A percentile compares a stretch with the other conserved stretches of the same genome.
phyloP scores from a whole-genome alignment of 2,797 vertebrate species.

The Sebastes trivittatus region DNA sequence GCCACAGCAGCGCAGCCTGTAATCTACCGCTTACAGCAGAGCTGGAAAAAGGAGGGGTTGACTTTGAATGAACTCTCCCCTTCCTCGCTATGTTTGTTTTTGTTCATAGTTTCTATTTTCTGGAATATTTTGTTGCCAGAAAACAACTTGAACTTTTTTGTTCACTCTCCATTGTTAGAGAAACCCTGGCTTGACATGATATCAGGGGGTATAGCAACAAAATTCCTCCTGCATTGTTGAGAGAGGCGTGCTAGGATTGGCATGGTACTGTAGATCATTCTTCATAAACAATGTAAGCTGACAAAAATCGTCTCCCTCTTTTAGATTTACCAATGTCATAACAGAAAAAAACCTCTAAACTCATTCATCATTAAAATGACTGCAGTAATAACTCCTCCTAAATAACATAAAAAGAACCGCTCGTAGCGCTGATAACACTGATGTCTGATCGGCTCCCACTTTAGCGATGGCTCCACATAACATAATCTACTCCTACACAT shows the following conservation, averaged over 20 bases:
- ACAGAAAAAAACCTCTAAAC: not conserved
- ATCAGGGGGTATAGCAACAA: slow-evolving; percentile 36
- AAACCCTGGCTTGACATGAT: slow-evolving; percentile 17
- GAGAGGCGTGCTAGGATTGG: slow-evolving; percentile 23
- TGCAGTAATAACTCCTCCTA: not conserved
- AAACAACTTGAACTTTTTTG: slow-evolving; percentile 31
- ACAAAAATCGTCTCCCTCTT: not conserved
- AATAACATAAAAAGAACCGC: slow-evolving; percentile 6
- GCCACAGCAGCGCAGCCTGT: slow-evolving; percentile 6
- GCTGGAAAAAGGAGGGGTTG: slow-evolving; percentile 11
- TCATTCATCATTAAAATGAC: not conserved
- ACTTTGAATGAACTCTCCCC: slow-evolving; percentile 1
- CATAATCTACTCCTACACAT: slow-evolving; percentile 56
- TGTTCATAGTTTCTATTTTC: slow-evolving; percentile 26
- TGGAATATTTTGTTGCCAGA: slow-evolving; percentile 24
- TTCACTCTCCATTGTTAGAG: slow-evolving; percentile 45
- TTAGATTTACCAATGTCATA: not conserved
- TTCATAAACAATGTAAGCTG: not conserved
- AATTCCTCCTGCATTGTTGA: slow-evolving; percentile 62
- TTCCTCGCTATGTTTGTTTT: slow-evolving; percentile 49
- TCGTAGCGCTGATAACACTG: slow-evolving; percentile 1
- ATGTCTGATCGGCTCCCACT: slow-evolving; percentile 18
- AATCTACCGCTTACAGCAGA: slow-evolving; percentile 10
- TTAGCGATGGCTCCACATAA: slow-evolving; percentile 1
- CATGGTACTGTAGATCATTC: not conserved